A percentile compares a stretch with the other conserved stretches of the same genome.
Conservation (phyloP, 2,113 vertebrate species). For the Chaenocephalus aceratus region DNA sequence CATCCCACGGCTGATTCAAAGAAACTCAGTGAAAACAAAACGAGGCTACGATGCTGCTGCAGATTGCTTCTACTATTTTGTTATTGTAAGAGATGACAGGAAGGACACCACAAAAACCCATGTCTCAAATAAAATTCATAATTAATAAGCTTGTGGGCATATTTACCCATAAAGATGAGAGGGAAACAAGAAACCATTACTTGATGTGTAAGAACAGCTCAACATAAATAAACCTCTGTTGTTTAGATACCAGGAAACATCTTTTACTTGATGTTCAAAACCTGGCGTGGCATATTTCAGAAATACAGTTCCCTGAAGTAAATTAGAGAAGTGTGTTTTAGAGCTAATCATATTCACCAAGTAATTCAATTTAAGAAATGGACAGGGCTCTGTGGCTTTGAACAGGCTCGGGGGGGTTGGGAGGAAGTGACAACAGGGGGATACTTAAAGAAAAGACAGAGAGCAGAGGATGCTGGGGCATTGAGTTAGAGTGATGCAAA, state of each 20-base stretch:
- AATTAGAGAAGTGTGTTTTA: slow-evolving; percentile 32
- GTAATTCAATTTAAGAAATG: slow-evolving; percentile 60
- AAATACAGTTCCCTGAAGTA: slow-evolving; percentile 9
- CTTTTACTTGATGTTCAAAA: background rate
- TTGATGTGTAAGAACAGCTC: background rate
- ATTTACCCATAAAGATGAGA: background rate
- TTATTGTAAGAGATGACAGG: background rate
- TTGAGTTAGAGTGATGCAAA: too few relatives aligned
- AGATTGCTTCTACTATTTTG: too few relatives aligned
- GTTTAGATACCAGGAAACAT: background rate
- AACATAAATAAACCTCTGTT: background rate
- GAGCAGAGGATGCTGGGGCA: too few relatives aligned
- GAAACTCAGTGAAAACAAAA: background rate
- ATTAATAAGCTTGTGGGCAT: background rate
- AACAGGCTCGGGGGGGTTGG: background rate
- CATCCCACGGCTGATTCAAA: background rate
- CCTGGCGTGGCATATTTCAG: slow-evolving; percentile 6
- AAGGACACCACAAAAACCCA: background rate
- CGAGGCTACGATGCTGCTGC: background rate
- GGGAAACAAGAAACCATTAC: background rate
- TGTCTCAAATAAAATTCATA: background rate
- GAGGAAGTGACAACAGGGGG: background rate
- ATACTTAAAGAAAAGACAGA: background rate
- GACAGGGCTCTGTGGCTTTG: background rate
- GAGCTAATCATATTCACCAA: slow-evolving; percentile 57